Conservation (phyloP, 2,113 vertebrate species). For the Xiphophorus hellerii region DNA sequence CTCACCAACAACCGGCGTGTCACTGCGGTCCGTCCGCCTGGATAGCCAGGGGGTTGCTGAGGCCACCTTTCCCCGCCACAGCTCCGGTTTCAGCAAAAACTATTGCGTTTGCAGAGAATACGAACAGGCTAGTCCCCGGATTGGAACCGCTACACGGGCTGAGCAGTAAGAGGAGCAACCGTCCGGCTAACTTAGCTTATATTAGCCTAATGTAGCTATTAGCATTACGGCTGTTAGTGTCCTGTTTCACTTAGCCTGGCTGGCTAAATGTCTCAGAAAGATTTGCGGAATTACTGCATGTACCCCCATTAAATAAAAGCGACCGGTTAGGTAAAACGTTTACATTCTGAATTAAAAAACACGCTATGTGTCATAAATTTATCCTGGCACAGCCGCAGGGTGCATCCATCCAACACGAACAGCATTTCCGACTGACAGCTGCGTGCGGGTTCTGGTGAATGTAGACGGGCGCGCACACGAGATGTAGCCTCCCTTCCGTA, state of each 20-base stretch:
- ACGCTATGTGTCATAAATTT: slow-evolving; percentile 36
- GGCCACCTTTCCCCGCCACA: slow-evolving; percentile 77
- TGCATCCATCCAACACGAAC: slow-evolving; percentile 53
- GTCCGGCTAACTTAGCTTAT: slow-evolving; percentile 62
- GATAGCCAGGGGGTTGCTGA: slow-evolving; percentile 68
- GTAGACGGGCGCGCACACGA: slow-evolving; percentile 45
- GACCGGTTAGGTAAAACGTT: background rate
- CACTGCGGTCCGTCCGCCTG: slow-evolving; percentile 79
- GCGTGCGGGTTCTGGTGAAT: slow-evolving; percentile 68
- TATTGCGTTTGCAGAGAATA: slow-evolving; percentile 48
- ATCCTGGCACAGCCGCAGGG: slow-evolving; percentile 23
- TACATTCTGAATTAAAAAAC: background rate
- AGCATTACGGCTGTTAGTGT: slow-evolving; percentile 49
- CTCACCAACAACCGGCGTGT: slow-evolving; percentile 79
- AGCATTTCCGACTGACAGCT: slow-evolving; percentile 82
- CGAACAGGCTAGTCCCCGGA: background rate
- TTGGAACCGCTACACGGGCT: slow-evolving; percentile 5
- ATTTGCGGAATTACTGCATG: background rate
- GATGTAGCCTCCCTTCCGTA: slow-evolving; percentile 41
- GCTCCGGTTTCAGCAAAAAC: slow-evolving; percentile 61
- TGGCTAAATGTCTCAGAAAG: slow-evolving; percentile 17
- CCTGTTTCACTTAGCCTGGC: slow-evolving; percentile 61
- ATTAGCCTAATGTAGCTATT: slow-evolving; percentile 43
- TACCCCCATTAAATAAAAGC: background rate
- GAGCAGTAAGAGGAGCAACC: slow-evolving; percentile 29